Conservation (phyloP, 2,888 invertebrate genomes). For the Synanthedon andrenaeformis region DNA sequence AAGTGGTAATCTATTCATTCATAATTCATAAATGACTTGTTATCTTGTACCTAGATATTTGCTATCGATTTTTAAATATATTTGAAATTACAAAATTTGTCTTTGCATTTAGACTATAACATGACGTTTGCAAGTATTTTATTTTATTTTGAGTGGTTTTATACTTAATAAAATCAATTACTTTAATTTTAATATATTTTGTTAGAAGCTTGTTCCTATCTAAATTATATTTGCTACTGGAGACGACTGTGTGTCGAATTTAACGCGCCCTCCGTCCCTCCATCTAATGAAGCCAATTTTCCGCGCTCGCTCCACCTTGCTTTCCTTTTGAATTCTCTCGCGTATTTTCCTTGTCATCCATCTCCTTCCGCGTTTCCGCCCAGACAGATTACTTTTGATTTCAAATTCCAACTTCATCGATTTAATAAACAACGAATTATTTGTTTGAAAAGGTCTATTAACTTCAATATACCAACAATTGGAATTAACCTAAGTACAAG, state of each 20-base stretch:
- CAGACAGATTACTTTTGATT: conserved; percentile 65
- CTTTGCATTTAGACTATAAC: too few relatives aligned
- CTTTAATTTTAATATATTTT: too few relatives aligned
- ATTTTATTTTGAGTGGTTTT: too few relatives aligned
- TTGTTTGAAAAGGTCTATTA: conserved; percentile 7
- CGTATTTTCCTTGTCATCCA: conserved; percentile 65
- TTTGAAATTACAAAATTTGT: too few relatives aligned
- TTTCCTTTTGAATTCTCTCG: conserved; percentile 62
- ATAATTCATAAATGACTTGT: too few relatives aligned
- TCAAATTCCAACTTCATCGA: conserved; percentile 54
- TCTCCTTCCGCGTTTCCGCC: conserved; percentile 56
- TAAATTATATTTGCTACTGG: conserved; percentile 1
- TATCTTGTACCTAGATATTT: too few relatives aligned
- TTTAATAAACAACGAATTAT: conserved; percentile 42
- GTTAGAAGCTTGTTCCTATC: neutral
- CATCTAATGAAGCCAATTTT: conserved; percentile 69
- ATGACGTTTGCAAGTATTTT: too few relatives aligned
- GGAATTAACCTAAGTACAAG: neutral
- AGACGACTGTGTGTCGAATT: conserved; percentile 24
- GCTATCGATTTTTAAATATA: too few relatives aligned
- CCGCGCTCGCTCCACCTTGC: conserved; percentile 53
- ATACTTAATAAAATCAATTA: too few relatives aligned
- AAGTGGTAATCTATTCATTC: too few relatives aligned
- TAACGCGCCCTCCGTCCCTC: conserved; percentile 31
- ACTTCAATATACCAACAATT: neutral